These are phyloP conservation scores for Brachyistius frenatus DNA, from an alignment of 2,113 vertebrate genomes.

Conservation along the genomic window DNA sequence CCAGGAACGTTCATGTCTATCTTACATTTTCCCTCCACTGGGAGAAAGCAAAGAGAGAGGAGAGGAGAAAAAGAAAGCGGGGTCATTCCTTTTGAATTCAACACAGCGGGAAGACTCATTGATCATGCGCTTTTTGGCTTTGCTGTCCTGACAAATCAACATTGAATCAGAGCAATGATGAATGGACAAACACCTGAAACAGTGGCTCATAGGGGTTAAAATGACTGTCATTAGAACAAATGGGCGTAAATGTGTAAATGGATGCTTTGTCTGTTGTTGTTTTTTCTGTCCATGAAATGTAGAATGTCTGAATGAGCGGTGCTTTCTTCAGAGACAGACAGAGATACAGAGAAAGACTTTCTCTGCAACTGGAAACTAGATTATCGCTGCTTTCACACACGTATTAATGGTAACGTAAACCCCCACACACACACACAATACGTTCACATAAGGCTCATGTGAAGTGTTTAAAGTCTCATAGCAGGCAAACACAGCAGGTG, in stretches of 20 bases:
- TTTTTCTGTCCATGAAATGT: constrained; percentile 26
- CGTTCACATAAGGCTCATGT: constrained; percentile 60
- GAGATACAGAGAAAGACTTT: constrained; percentile 19
- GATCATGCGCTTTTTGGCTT: constrained; percentile 74
- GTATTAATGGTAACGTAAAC: constrained; percentile 62
- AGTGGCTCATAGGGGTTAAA: constrained; percentile 72
- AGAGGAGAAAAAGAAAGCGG: constrained; percentile 77
- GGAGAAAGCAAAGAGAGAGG: constrained; percentile 81
- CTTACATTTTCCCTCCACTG: constrained; percentile 85
- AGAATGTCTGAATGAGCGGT: constrained; percentile 57
- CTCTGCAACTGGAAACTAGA: constrained; percentile 63
- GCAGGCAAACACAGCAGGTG: constrained; percentile 70
- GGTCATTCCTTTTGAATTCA: constrained; percentile 82
- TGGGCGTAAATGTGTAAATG: constrained; percentile 60
- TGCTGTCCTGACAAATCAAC: constrained; percentile 69
- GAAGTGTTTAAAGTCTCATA: constrained; percentile 69
- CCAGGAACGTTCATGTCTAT: constrained; percentile 79
- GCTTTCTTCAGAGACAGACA: constrained; percentile 38
- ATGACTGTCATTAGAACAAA: constrained; percentile 71
- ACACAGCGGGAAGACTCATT: constrained; percentile 76
- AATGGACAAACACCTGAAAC: constrained; percentile 79
- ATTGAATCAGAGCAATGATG: constrained; percentile 70
- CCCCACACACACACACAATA: constrained; percentile 25
- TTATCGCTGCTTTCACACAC: constrained; percentile 58
- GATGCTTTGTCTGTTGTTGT: constrained; percentile 40